Conservation (phyloP, 2,797 vertebrate genomes). For the Discoglossus pictus region DNA sequence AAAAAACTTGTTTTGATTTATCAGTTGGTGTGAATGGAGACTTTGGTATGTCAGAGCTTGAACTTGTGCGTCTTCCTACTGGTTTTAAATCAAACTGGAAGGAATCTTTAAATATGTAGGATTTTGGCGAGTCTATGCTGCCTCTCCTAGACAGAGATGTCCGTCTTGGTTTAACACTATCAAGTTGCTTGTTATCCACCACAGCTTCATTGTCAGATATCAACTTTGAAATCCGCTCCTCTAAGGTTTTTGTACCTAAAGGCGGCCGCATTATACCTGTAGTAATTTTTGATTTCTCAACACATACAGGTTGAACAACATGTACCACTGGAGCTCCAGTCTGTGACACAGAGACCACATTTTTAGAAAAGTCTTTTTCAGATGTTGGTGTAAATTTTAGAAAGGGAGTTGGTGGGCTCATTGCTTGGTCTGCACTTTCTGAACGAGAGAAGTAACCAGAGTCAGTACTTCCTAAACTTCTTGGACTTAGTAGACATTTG, state of each 20-base stretch:
- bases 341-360: conserved; percentile 58
- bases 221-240: conserved; percentile 94
- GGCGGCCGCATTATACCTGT: conserved; percentile 88
- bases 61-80: conserved; percentile 91
- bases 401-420: conserved; percentile 90
- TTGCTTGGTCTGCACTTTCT: conserved; percentile 94
- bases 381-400: conserved; percentile 78
- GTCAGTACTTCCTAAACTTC: conserved; percentile 95
- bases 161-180: conserved; percentile 97
- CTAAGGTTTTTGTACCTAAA: conserved; percentile 86
- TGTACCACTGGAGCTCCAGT: conserved; percentile 65
- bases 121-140: conserved; percentile 98
- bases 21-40: conserved; percentile 97
- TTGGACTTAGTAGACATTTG: conserved; percentile 90
- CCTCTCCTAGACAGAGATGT: conserved; percentile 96
- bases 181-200: conserved; percentile 95
- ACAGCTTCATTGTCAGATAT: conserved; percentile 98
- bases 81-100: conserved; percentile 99
- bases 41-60: conserved; percentile 97
- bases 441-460: conserved; percentile 98
- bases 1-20: conserved; percentile 95
- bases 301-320: conserved; percentile 72
- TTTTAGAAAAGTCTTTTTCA: conserved; percentile 83
- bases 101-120: conserved; percentile 99
- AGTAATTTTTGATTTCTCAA: conserved; percentile 71